These are phyloP conservation scores for Habrosyne pyritoides DNA, from an alignment of 2,888 invertebrate species.

Conservation along the genomic window DNA sequence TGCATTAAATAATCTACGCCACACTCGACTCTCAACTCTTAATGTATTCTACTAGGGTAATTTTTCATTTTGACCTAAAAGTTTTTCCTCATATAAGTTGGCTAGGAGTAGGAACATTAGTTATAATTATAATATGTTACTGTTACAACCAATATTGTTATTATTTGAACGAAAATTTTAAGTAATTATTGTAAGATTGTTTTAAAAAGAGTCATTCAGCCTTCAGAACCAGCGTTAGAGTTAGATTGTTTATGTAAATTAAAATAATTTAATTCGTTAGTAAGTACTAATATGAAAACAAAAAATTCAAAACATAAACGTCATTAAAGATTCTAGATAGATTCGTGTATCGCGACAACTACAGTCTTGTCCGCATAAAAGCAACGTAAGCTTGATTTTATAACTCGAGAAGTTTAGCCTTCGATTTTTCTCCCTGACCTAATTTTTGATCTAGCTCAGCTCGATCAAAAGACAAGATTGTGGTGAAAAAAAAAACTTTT, in stretches of 20 bases:
- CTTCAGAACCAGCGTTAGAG: too few relatives aligned
- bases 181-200: too few relatives aligned
- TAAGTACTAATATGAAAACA: too few relatives aligned
- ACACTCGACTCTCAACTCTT: background rate
- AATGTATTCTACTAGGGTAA: background rate
- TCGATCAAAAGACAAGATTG: background rate
- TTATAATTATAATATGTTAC: too few relatives aligned
- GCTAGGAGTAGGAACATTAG: background rate
- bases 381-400: background rate
- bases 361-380: background rate
- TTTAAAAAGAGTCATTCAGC: too few relatives aligned
- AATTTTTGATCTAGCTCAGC: constrained; percentile 7
- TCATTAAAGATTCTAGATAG: background rate
- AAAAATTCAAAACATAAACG: too few relatives aligned
- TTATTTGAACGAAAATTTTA: too few relatives aligned
- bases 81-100: background rate
- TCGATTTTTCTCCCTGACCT: constrained; percentile 3
- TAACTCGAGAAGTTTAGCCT: background rate
- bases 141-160: too few relatives aligned
- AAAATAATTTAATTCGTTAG: too few relatives aligned
- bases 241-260: too few relatives aligned
- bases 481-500: background rate
- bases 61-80: background rate
- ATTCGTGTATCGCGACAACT: background rate
- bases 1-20: background rate